These are phyloP conservation scores for Eumeta japonica DNA, from an alignment of 1,140 invertebrate genomes.

Conservation along the genomic window DNA sequence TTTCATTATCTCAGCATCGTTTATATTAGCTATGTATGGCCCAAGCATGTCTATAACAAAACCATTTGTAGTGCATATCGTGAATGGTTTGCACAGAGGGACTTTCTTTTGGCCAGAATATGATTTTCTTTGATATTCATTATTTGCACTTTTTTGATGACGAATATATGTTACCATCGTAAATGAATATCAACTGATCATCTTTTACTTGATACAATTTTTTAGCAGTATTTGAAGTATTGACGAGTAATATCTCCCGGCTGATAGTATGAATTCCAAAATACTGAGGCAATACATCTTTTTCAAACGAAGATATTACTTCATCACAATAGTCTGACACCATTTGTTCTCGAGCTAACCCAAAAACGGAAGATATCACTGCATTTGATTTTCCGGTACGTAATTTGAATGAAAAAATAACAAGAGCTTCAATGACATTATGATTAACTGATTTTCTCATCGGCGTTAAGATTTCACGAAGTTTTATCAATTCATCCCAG, in stretches of 20 bases:
- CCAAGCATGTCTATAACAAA: slow-evolving; percentile 8
- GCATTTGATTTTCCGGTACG: neutral
- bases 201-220: slow-evolving; percentile 9
- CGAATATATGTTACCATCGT: slow-evolving; percentile 24
- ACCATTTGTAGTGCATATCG: too few relatives aligned
- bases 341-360: too few relatives aligned
- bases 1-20: slow-evolving; percentile 23
- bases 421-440: slow-evolving; percentile 1
- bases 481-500: slow-evolving; percentile 18
- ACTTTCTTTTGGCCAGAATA: slow-evolving; percentile 23
- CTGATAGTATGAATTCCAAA: slow-evolving; percentile 9
- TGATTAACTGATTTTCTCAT: neutral
- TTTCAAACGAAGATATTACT: too few relatives aligned
- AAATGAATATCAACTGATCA: slow-evolving; percentile 16
- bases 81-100: too few relatives aligned
- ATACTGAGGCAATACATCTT: neutral
- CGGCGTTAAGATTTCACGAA: slow-evolving; percentile 14
- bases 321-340: too few relatives aligned
- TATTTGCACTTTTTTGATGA: slow-evolving; percentile 25
- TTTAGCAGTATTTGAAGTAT: slow-evolving; percentile 16
- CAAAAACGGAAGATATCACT: neutral
- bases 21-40: slow-evolving; percentile 16
- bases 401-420: slow-evolving; percentile 1
- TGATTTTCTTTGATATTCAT: too few relatives aligned
- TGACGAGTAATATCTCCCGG: slow-evolving; percentile 12